A percentile compares a stretch with the other conserved stretches of the same genome.
These are phyloP conservation scores for Amblyopsis rosae DNA, from an alignment of 2,113 vertebrate species.

Conservation along the genomic window DNA sequence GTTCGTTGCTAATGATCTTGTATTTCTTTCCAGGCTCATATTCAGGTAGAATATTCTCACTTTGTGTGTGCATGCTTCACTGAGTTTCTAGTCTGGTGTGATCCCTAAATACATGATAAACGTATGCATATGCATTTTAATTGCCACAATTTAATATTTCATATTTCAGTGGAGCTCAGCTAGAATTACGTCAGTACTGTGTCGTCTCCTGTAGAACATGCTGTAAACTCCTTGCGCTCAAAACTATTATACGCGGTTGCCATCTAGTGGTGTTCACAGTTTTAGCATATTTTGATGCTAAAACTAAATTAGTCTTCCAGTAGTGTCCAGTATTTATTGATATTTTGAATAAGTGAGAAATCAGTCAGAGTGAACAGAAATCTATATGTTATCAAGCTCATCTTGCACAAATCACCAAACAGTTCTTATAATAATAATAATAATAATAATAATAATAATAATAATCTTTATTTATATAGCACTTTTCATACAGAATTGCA, in stretches of 20 bases:
- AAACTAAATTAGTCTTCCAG: background rate
- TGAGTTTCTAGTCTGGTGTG: conserved; percentile 26
- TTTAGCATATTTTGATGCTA: background rate
- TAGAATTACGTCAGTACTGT: conserved; percentile 10
- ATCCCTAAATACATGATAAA: conserved; percentile 45
- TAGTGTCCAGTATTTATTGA: background rate
- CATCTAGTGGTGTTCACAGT: conserved; percentile 60
- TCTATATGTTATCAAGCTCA: background rate
- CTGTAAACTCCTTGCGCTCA: background rate
- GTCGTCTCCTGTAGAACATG: conserved; percentile 4
- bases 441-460: no score
- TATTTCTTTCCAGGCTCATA: conserved; percentile 1
- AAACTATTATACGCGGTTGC: conserved; percentile 37
- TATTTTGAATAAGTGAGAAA: background rate
- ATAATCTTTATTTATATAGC: no score
- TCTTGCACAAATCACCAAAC: background rate
- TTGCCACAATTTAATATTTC: conserved; percentile 33
- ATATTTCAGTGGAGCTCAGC: conserved; percentile 21
- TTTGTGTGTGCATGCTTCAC: background rate
- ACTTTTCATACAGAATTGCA: no score
- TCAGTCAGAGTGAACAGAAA: background rate
- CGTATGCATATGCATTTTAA: conserved; percentile 38
- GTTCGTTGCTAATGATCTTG: background rate
- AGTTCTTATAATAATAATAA: no score
- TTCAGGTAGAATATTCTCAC: conserved; percentile 2